Evolutionary conservation across 2,888 invertebrate species (phyloP).

Genomic region (Synanthedon vespiformis): DNA sequence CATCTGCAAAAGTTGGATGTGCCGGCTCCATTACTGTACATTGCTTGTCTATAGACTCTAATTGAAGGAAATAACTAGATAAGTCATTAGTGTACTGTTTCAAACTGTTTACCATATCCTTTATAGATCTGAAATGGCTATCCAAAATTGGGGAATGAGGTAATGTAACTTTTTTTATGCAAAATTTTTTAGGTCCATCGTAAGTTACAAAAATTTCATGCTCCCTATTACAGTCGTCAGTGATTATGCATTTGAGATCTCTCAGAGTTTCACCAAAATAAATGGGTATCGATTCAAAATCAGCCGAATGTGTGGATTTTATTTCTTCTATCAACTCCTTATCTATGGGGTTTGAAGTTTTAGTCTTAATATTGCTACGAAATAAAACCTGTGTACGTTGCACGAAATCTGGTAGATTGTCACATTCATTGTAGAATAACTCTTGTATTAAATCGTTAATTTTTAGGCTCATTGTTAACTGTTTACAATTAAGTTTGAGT

Average conservation of each 20-base stretch:
- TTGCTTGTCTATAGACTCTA: constrained; percentile 37
- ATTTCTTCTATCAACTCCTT: constrained; percentile 36
- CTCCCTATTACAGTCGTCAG: constrained; percentile 21
- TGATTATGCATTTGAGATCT: constrained; percentile 37
- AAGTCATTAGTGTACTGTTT: constrained; percentile 27
- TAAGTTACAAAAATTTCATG: constrained; percentile 40
- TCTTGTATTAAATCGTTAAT: background rate
- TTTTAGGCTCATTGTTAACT: no score
- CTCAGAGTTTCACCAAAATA: constrained; percentile 46
- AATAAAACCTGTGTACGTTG: constrained; percentile 10
- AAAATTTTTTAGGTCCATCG: constrained; percentile 25
- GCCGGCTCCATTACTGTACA: constrained; percentile 49
- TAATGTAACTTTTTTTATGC: constrained; percentile 24
- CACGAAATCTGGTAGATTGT: constrained; percentile 10
- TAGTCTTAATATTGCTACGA: constrained; percentile 8
- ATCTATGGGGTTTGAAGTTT: constrained; percentile 27
- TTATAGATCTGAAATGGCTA: constrained; percentile 28
- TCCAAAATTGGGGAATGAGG: constrained; percentile 36
- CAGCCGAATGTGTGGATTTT: constrained; percentile 5
- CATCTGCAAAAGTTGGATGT: constrained; percentile 41
- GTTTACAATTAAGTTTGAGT: no score
- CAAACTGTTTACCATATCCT: constrained; percentile 27
- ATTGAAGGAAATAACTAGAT: constrained; percentile 36
- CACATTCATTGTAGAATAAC: background rate
- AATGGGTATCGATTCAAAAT: constrained; percentile 12